Conservation (phyloP, 2,113 vertebrate genomes). For the Xerus inauris region DNA sequence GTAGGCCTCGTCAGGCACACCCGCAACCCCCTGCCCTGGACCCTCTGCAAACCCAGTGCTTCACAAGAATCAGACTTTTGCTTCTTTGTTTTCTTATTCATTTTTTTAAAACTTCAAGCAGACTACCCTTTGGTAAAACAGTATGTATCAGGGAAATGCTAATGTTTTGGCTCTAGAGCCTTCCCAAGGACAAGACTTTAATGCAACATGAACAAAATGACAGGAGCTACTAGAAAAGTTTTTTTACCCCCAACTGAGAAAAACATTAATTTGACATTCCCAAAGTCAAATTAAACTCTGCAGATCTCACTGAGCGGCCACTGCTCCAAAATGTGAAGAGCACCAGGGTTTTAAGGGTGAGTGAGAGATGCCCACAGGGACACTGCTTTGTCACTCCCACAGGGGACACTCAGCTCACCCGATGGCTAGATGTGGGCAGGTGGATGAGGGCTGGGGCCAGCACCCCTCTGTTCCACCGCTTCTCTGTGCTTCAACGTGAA, state of each 20-base stretch:
- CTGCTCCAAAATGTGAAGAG: not conserved
- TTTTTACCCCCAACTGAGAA: conserved; percentile 57
- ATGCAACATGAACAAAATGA: conserved; percentile 87
- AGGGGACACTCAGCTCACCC: not conserved
- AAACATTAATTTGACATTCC: conserved; percentile 61
- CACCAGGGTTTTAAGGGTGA: not conserved
- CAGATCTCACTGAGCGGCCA: conserved; percentile 44
- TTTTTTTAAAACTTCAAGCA: conserved; percentile 25
- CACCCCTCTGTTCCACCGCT: not conserved
- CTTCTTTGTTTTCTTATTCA: conserved; percentile 54
- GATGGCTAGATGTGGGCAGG: not conserved
- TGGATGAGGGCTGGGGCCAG: not conserved
- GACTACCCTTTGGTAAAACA: conserved; percentile 37
- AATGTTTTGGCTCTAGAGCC: conserved; percentile 87
- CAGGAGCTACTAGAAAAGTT: conserved; percentile 75
- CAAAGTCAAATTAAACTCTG: conserved; percentile 73
- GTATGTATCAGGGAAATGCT: conserved; percentile 85
- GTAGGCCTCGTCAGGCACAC: not conserved
- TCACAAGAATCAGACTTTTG: conserved; percentile 17
- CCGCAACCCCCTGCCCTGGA: conserved; percentile 9
- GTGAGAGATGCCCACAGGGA: not conserved
- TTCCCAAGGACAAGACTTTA: conserved; percentile 88
- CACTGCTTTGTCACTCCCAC: not conserved
- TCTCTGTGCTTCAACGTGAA: conserved; percentile 24
- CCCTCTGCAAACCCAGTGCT: not conserved